Evolutionary conservation across 2,888 invertebrate genomes (phyloP), one percentile per base, ranked within the genome.

Genomic region (Oeneis ivallda): DNA sequence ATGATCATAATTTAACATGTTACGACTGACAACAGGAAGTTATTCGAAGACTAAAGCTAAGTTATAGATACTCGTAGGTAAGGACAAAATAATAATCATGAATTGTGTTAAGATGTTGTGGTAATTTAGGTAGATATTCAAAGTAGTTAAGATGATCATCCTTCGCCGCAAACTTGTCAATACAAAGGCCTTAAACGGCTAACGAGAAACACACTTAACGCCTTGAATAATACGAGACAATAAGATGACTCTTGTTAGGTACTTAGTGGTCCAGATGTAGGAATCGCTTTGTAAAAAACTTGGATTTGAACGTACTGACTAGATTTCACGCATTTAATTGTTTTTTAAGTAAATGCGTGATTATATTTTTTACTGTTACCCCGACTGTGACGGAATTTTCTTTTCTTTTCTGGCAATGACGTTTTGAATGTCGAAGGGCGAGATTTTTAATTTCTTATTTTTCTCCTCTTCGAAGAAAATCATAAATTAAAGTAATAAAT

Each of bases 91-190:
- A 49, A 47, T 47, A 47, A 47, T 10, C 17, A 8, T 19, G 4
- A 19, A 19, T 10, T 49, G 49, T 49, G 17, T 49, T 49, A 3
- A 17, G n/a, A n/a, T n/a, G n/a, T n/a, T n/a, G n/a, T n/a, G n/a
- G 47, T 3, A 15, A 34, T 13, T 34, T 2, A 53, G 34, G 39
- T 39, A 54, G 37, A 32, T n/a, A 8, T 54, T 39, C 13, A 7
- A 11, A 39, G 37, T 39, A 17, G 37, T 54, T 17, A 39, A n/a
- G 34, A 37, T 9, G 54, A 39, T 17, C 39, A 39, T 17, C 17
- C 54, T 6, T 45, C 34, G 34, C 43, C 62, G 43, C 43, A 32
- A 52, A 50, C 37, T 50, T 50, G 49, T 37, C 50, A 37, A 60
- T 60, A 60, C 17, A 13, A 49, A 39, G 37, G 11, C n/a, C n/a